These are phyloP conservation scores for Drosophila navojoa DNA, from an alignment of 1,140 invertebrate genomes.

Conservation along the genomic window DNA sequence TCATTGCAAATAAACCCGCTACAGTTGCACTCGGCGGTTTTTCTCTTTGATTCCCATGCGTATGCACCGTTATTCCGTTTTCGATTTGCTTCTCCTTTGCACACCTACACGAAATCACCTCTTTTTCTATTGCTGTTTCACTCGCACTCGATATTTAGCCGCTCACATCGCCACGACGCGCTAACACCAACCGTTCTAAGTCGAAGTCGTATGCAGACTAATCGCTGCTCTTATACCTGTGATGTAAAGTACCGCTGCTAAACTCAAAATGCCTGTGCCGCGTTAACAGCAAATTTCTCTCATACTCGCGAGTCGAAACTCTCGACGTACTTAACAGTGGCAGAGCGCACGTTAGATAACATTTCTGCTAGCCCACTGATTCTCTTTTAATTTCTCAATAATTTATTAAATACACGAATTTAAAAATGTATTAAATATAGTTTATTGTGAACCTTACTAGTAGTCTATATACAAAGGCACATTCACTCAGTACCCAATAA, in stretches of 20 bases:
- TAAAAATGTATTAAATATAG: not conserved
- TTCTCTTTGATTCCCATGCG: constrained; percentile 23
- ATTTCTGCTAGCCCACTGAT: not conserved
- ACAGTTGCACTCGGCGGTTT: constrained; percentile 33
- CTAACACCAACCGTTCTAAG: constrained; percentile 33
- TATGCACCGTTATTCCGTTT: constrained; percentile 52
- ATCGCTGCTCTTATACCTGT: constrained; percentile 35
- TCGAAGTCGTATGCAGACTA: constrained; percentile 50
- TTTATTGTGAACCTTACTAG: not conserved
- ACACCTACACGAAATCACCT: constrained; percentile 35
- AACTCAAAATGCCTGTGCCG: constrained; percentile 31
- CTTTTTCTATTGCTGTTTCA: constrained; percentile 43
- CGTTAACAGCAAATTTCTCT: not conserved
- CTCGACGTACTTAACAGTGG: not conserved
- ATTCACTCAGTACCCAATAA: not conserved
- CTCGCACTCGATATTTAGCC: constrained; percentile 39
- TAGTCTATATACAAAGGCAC: constrained; percentile 3
- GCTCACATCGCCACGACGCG: constrained; percentile 25
- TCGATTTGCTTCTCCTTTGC: constrained; percentile 33
- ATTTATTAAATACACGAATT: not conserved
- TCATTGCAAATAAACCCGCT: constrained; percentile 21
- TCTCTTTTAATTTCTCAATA: not conserved
- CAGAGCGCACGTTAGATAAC: not conserved
- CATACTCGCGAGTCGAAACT: no score
- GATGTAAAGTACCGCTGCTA: not conserved